Evolutionary conservation across 2,797 vertebrate species (phyloP).

Genomic region (Clarias laeviceps): DNA sequence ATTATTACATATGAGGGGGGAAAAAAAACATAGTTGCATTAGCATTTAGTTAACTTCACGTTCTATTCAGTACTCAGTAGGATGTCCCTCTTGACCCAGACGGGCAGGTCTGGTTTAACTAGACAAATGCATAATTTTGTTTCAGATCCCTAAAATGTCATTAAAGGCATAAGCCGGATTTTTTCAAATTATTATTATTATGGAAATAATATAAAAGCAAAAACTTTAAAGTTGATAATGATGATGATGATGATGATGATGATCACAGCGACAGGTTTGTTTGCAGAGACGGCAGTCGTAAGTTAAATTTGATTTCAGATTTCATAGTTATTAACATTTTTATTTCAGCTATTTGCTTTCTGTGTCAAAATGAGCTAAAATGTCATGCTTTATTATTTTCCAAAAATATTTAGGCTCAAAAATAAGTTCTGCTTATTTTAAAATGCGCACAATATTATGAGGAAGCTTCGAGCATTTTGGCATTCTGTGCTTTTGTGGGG

Average conservation of each 20-base stretch:
- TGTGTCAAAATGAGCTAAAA: background rate
- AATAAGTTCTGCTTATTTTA: background rate
- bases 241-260: background rate
- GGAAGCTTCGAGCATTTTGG: background rate
- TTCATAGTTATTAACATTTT: background rate
- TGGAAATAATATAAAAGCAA: background rate
- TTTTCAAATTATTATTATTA: background rate
- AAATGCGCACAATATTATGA: background rate
- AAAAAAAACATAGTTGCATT: background rate
- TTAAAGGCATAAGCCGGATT: background rate
- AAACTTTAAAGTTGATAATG: background rate
- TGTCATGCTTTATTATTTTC: background rate
- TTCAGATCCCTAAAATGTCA: background rate
- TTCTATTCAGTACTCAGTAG: background rate
- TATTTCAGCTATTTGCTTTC: background rate
- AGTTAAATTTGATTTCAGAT: background rate
- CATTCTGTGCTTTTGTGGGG: background rate
- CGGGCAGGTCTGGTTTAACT: background rate
- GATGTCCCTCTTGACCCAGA: background rate
- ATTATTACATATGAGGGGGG: conserved; percentile 66
- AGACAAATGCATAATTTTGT: background rate
- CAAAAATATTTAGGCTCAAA: background rate
- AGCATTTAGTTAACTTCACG: background rate
- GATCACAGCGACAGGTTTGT: background rate
- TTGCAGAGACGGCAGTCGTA: background rate